Evolutionary conservation across 1,140 invertebrate genomes (phyloP), one percentile per base, ranked within the genome.

Genomic region (Plectrocnemia conspersa): DNA sequence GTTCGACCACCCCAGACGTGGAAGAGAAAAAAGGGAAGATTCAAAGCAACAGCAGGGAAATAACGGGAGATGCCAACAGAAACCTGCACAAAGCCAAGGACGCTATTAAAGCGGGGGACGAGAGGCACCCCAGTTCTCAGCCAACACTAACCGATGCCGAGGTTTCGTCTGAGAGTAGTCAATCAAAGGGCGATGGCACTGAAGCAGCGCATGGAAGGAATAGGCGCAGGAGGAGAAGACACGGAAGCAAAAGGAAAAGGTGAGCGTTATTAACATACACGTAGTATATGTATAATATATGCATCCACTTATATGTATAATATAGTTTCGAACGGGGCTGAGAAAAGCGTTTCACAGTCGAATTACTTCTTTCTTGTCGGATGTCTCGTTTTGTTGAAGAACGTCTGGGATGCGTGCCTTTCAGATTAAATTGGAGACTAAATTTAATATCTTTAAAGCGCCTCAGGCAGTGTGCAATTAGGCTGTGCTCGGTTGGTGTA

Each of bases 11-110:
- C 10, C 40, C 47, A 1, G 54, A 61, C 40, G 27, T 69, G 53
- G 72, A 77, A 41, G 74, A 77, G 62, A 69, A 69, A 1, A 70
- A 67, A 23, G 72, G 73, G 27, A 76, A 76, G 64, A 75, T 76
- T 36, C 75, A 77, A 62, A 76, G 73, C 52, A 76, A 76, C 35
- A 76, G 70, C 55, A 56, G 73, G 48, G 74, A 76, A 65, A 77
- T 76, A 24, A 71, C 71, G 29, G 74, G 72, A 21, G 72, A 73
- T 59, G 66, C 64, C 27, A 72, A 74, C 47, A 70, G 72, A 48
- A 74, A 73, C 60, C 61, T 72, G n/a, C 60, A 63, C 29, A 72
- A 72, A 62, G 64, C 68, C 22, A 74, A 72, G 65, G 68, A 67
- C 36, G 46, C 69, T 32, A 65, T 66, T 27, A n/a, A n/a, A n/a